Conservation (phyloP, 2,888 invertebrate genomes). For the Atherix ibis region DNA sequence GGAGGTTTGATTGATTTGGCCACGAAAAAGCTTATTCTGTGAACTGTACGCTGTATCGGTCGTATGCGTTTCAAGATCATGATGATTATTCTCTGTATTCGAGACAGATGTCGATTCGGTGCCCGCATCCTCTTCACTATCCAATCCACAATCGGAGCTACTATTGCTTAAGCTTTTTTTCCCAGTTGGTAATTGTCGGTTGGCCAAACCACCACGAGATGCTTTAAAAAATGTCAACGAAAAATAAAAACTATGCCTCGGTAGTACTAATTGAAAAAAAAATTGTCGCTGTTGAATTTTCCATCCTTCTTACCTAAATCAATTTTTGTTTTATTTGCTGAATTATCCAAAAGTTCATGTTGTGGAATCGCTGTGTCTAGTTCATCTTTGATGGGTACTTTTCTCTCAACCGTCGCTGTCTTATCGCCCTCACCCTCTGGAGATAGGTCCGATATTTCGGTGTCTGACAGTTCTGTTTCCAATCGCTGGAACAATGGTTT, state of each 20-base stretch:
- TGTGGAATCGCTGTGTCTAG: conserved; percentile 78
- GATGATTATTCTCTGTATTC: conserved; percentile 24
- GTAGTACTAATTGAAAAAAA: no score
- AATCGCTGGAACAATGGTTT: conserved; percentile 46
- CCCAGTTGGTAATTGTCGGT: conserved; percentile 48
- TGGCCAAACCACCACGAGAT: conserved; percentile 56
- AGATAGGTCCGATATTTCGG: conserved; percentile 70
- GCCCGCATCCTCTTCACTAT: conserved; percentile 36
- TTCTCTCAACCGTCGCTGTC: conserved; percentile 57
- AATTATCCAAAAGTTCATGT: conserved; percentile 72
- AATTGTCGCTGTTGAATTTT: no score
- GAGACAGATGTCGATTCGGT: conserved; percentile 43
- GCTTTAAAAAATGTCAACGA: conserved; percentile 38
- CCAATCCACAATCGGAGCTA: conserved; percentile 62
- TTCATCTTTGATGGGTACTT: conserved; percentile 53
- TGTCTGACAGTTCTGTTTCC: conserved; percentile 70
- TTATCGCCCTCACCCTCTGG: conserved; percentile 54
- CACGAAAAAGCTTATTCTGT: conserved; percentile 19
- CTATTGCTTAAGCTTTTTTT: conserved; percentile 40
- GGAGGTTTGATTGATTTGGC: conserved; percentile 28
- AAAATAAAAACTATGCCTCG: no score
- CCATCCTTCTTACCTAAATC: conserved; percentile 49
- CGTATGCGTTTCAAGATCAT: conserved; percentile 17
- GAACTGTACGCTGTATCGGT: conserved; percentile 5
- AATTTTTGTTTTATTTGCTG: conserved; percentile 68